Base-by-base conservation (phyloP, 2,113 vertebrate genomes). In the Hystrix brachyura region DNA sequence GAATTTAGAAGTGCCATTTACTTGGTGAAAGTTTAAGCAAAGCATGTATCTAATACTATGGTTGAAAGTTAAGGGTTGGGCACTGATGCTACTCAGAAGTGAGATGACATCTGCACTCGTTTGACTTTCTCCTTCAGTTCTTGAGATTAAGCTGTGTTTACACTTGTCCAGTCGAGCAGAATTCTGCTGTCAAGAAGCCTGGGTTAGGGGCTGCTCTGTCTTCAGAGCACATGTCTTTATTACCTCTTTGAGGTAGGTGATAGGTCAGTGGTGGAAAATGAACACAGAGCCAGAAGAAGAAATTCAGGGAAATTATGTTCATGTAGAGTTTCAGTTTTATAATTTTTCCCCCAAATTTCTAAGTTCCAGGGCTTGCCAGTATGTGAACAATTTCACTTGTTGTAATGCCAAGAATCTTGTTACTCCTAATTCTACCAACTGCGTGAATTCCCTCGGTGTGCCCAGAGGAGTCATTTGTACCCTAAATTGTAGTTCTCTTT, bases 341-440 rank as follows among this genome's bases (percentile, higher is more conserved):
- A 69, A 87, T 90, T 96, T 12, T 90, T 90, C 71, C 18, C 27
- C 71, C 38, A 92, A 72, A 85, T 89, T 72, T 21, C 32, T 25
- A 21, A 83, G 23, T 89, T 74, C 7, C 13, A 80, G 38, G 38
- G 8, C 15, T 62, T 55, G 7, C 38, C 2, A 46, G 4, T 48
- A 29, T 88, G 11, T 80, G 29, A 59, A 92, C 23, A 60, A 21
- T 59, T 74, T 84, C 19, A 81, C 3, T 59, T 64, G 11, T 80
- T 67, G 4, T 72, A 85, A 51, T n/a, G 29, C 64, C 64, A 95
- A 55, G 23, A n/a, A 74, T 69, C 69, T 85, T 59, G 15, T 55
- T 90, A 9, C 5, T 72, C 27, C 11, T 5, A 38, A 48, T 80
- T 92, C 57, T 64, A 53, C 17, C 32, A 81, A 71, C 32, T 62